These are phyloP conservation scores for Lithophane socia DNA, from an alignment of 2,888 invertebrate species.

Conservation along the genomic window DNA sequence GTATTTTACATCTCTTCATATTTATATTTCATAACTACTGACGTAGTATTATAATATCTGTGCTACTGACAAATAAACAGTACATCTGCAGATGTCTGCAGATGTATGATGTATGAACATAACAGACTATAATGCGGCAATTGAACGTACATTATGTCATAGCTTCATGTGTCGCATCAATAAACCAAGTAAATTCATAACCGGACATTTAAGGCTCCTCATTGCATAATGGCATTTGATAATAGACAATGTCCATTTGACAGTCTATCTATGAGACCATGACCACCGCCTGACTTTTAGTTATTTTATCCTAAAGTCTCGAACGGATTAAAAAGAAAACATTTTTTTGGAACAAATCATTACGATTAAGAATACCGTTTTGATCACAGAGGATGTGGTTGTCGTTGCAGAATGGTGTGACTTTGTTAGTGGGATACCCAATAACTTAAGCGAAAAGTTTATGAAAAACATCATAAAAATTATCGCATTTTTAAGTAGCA, in stretches of 20 bases:
- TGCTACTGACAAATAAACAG: not conserved
- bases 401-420: not conserved
- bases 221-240: not conserved
- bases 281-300: not conserved
- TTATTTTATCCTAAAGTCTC: not conserved
- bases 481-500: not conserved
- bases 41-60: too few species aligned
- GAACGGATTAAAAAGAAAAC: not conserved
- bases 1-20: slow-evolving; percentile 1
- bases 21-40: slow-evolving; percentile 9
- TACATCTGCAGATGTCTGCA: slow-evolving; percentile 9
- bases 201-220: too few species aligned
- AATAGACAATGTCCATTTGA: too few species aligned
- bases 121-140: slow-evolving; percentile 18
- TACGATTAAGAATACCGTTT: not conserved
- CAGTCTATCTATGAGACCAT: not conserved
- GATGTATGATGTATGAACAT: too few species aligned
- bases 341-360: not conserved
- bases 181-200: too few species aligned
- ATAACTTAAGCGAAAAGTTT: too few species aligned
- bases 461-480: not conserved
- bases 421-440: not conserved
- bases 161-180: too few species aligned
- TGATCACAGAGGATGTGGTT: not conserved
- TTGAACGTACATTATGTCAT: too few species aligned